A percentile compares a stretch with the other conserved stretches of the same genome.
These are phyloP conservation scores for Scortum barcoo DNA, from an alignment of 2,113 vertebrate species.

Conservation along the genomic window DNA sequence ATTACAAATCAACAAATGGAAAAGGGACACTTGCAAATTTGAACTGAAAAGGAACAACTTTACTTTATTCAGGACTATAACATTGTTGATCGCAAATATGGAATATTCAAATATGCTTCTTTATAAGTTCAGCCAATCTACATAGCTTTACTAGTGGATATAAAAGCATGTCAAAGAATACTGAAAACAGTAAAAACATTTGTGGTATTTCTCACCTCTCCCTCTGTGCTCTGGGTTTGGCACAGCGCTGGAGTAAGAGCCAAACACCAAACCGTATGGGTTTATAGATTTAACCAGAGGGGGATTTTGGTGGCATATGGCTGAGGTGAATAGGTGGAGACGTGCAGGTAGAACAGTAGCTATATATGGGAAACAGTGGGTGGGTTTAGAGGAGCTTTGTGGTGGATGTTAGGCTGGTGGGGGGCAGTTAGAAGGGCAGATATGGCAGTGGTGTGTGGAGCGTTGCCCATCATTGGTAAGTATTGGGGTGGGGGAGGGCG, in stretches of 20 bases:
- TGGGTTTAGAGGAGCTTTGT: conserved; percentile 61
- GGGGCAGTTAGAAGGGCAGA: conserved; percentile 66
- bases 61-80: not conserved
- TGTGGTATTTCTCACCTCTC: not conserved
- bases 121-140: not conserved
- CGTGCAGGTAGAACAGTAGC: conserved; percentile 42
- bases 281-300: conserved; percentile 50
- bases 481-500: conserved; percentile 55
- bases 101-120: not conserved
- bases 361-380: conserved; percentile 38
- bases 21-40: not conserved
- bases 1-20: not conserved
- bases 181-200: not conserved
- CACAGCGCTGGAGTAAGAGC: not conserved
- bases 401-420: conserved; percentile 53
- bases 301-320: conserved; percentile 48
- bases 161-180: not conserved
- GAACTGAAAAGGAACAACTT: not conserved
- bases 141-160: not conserved
- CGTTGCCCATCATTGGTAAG: conserved; percentile 50
- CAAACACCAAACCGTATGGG: conserved; percentile 34
- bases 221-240: conserved; percentile 8
- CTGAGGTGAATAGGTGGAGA: conserved; percentile 33
- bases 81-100: not conserved
- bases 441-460: conserved; percentile 52